These are phyloP conservation scores for Drosophila barbarae DNA, from an alignment of 2,888 invertebrate genomes.

Conservation along the genomic window DNA sequence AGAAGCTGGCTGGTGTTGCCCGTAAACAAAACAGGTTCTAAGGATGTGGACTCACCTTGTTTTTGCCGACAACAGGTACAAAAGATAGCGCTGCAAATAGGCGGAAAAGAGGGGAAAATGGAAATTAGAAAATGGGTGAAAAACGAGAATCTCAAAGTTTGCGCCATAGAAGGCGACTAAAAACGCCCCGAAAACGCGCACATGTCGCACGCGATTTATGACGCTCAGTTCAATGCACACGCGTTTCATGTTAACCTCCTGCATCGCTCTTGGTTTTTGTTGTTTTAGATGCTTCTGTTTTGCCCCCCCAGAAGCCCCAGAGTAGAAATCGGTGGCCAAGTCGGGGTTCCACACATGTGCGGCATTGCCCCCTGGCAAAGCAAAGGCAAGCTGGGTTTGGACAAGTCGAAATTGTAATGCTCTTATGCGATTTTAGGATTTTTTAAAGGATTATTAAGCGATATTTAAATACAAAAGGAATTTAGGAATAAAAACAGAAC, in stretches of 20 bases:
- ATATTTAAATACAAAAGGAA: background rate
- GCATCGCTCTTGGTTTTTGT: constrained; percentile 40
- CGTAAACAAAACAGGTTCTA: constrained; percentile 38
- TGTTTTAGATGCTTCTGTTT: background rate
- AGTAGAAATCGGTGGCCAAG: constrained; percentile 23
- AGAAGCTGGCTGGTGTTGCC: constrained; percentile 34
- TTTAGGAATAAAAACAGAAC: background rate
- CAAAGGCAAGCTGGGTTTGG: background rate
- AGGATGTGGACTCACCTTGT: constrained; percentile 42
- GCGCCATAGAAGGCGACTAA: background rate
- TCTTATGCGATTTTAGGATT: background rate
- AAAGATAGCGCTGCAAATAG: constrained; percentile 57
- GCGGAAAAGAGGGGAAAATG: constrained; percentile 10
- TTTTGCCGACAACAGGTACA: constrained; percentile 63
- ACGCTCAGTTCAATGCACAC: constrained; percentile 66
- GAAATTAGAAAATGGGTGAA: constrained; percentile 1
- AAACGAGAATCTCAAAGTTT: background rate
- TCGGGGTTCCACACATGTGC: constrained; percentile 37
- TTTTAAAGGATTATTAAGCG: background rate
- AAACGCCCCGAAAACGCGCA: constrained; percentile 21
- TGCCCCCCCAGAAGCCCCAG: constrained; percentile 25
- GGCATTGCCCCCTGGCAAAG: constrained; percentile 42
- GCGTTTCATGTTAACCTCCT: constrained; percentile 59
- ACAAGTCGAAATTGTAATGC: background rate
- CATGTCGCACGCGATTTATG: constrained; percentile 55